These are phyloP conservation scores for Drosophila austrosaltans DNA, from an alignment of 2,888 invertebrate genomes.

Conservation along the genomic window DNA sequence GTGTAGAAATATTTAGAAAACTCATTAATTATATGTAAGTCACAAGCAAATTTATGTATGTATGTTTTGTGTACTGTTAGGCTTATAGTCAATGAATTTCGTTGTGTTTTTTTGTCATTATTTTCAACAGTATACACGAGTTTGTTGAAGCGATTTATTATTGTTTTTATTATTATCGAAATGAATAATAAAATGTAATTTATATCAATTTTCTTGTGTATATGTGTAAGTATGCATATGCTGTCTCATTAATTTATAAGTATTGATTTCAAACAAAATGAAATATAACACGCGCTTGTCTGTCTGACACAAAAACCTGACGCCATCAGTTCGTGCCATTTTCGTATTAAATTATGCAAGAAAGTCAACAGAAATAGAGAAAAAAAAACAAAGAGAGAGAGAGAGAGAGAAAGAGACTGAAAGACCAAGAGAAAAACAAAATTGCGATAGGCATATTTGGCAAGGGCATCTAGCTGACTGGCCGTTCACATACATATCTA, in stretches of 20 bases:
- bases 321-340: conserved; percentile 37
- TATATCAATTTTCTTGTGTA: conserved; percentile 8
- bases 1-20: too few relatives aligned
- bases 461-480: conserved; percentile 21
- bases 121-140: neutral
- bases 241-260: conserved; percentile 13
- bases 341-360: conserved; percentile 49
- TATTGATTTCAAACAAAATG: neutral
- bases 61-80: too few relatives aligned
- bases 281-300: conserved; percentile 8
- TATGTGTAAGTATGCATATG: conserved; percentile 3
- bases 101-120: neutral
- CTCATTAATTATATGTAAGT: too few relatives aligned
- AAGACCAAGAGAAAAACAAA: conserved; percentile 26
- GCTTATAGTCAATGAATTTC: neutral
- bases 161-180: neutral
- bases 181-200: conserved; percentile 12
- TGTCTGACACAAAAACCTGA: conserved; percentile 29
- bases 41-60: too few relatives aligned
- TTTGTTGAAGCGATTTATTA: too few relatives aligned
- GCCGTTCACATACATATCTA: neutral
- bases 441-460: conserved; percentile 40
- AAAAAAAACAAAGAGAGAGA: conserved; percentile 20
- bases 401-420: conserved; percentile 27
- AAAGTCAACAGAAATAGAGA: conserved; percentile 26